Evolutionary conservation across 2,113 vertebrate genomes (phyloP), one percentile per base, ranked within the genome.

Genomic region (Nipponia nippon): DNA sequence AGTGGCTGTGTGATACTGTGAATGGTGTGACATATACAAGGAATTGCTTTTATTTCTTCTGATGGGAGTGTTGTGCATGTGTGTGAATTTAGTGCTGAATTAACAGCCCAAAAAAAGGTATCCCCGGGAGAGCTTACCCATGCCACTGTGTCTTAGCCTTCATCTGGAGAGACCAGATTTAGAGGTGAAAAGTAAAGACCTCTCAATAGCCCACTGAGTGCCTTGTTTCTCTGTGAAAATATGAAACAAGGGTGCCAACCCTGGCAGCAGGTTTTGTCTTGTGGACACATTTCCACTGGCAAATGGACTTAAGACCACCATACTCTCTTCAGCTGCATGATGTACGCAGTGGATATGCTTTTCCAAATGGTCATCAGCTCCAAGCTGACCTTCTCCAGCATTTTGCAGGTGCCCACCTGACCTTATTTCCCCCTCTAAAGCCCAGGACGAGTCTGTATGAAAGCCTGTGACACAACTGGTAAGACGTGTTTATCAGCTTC

Each of bases 41-140:
- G 75, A 97, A 96, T 95, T 91, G 94, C 96, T 97, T 97, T 97
- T 97, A 97, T 95, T 59, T 62, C 82, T 94, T 95, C 59, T 90
- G 55, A 90, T 77, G 53, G 85, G 66, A 85, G 72, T 36, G 78
- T 83, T 90, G 73, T 85, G 92, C 59, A 10, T 50, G 78, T 85
- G 70, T 88, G 66, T 86, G 75, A 95, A 66, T 77, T 82, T 44
- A 95, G 44, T 80, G 77, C 61, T 83, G 93, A 87, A 95, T 89
- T 94, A 96, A 84, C 89, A 90, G 65, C n/a, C 69, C 67, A 5
- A 11, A 6, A 52, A 80, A 44, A 30, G 5, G 21, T 42, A 65
- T 59, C 84, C 38, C 18, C 0, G 0, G 46, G 87, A 88, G 84
- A 87, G 38, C 22, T 73, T 91, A 38, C 11, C 22, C 56, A 15